Base-by-base conservation (phyloP, 2,797 vertebrate species). In the Protonibea diacanthus region DNA sequence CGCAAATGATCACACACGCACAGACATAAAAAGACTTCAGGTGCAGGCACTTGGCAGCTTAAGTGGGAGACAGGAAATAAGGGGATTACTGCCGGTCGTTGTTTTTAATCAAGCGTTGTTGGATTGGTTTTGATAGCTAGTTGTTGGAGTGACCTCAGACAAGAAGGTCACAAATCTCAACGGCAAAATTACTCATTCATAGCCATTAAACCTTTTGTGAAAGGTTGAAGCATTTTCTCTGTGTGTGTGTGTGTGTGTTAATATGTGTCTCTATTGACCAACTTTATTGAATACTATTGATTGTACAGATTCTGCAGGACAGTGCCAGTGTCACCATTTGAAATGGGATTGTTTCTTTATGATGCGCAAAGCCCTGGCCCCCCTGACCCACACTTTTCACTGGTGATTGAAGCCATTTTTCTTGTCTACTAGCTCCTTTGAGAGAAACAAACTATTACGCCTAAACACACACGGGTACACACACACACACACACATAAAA, bases 401-500 rank as follows among this genome's bases (percentile, higher is more conserved):
- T 25, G 4, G 27, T 87, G 81, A 95, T 93, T 91, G 89, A 89
- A 75, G 76, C 77, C 74, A 86, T 89, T 89, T 90, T 82, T 93
- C 88, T 88, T 88, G 66, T 76, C 70, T 81, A 51, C 74, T 78
- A 65, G 74, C 78, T 83, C 86, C 89, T 89, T 74, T 51, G 76
- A 89, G 84, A 82, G 79, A 78, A 86, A 86, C 85, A 86, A 88
- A 88, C 83, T 80, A 78, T 85, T 81, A 81, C 62, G 44, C 73
- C 61, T 78, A 85, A 85, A 88, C 81, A 78, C 70, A 80, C 60
- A 82, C 33, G 15, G 5, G 33, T 47, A 33, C 45, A 65, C 64
- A 64, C 13, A 69, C 72, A 65, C 62, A 67, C 55, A 84, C 81
- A 83, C 81, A 81, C 68, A 86, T 47, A 86, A 82, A 27, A 82